Evolutionary conservation across 2,113 vertebrate genomes (phyloP), one percentile per base, ranked within the genome.

Genomic region (Xyrauchen texanus): DNA sequence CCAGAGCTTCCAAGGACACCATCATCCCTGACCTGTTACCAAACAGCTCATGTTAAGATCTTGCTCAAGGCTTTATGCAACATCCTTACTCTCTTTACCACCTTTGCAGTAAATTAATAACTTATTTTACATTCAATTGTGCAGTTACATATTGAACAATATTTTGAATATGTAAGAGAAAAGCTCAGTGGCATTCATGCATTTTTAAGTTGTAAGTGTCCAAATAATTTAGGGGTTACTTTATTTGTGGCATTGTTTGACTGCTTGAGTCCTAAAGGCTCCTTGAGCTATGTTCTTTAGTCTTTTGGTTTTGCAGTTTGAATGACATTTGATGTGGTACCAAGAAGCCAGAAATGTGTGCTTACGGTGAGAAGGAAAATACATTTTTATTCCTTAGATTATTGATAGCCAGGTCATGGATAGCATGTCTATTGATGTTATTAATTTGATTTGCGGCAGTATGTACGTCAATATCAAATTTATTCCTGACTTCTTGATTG

Each of bases 391-490:
- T 76, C 13, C 12, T 42, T 6, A 62, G 45, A 3, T 13, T 45
- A 80, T 9, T 75, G 47, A 75, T 46, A 73, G 71, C 4, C 58
- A 74, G 11, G 9, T 57, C 52, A 66, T 21, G 34, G 75, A n/a
- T 52, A 49, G 51, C 55, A 73, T 53, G n/a, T 49, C 34, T 78
- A 76, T 63, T 49, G 16, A 42, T 70, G 77, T 58, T 21, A 60
- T 64, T 61, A 44, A 67, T 73, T 67, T 10, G 42, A 62, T 34
- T 52, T 53, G 49, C 21, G 61, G 57, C 62, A 58, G 13, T 49
- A 46, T 49, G 45, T 75, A 45, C 70, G 65, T 82, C 77, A 79
- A 71, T 73, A 70, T 77, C 78, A 74, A 49, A 42, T 84, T 68
- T 77, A 83, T 73, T 69, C 68, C 42, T 57, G 13, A 49, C 7